These are phyloP conservation scores for Oreochromis aureus DNA, from an alignment of 2,113 vertebrate genomes.

Conservation along the genomic window DNA sequence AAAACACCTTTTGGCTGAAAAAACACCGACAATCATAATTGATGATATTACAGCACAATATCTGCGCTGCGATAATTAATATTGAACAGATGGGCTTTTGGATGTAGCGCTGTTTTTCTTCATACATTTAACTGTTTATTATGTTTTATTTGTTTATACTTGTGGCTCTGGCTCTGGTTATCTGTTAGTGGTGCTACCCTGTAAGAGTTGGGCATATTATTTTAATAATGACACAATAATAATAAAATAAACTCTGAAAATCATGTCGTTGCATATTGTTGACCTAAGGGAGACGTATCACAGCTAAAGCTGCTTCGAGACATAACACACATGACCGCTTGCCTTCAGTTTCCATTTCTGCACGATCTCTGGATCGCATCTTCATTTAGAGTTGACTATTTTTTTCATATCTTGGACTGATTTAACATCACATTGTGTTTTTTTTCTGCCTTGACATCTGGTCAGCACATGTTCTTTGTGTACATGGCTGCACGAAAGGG, in stretches of 20 bases:
- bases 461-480: constrained; percentile 21
- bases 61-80: background rate
- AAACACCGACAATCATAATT: background rate
- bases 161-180: background rate
- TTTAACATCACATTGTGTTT: background rate
- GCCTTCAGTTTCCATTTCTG: background rate
- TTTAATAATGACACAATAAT: background rate
- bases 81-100: background rate
- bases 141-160: background rate
- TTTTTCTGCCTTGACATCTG: constrained; percentile 16
- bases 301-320: background rate
- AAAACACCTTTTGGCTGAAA: background rate
- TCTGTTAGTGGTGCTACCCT: background rate
- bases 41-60: background rate
- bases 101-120: background rate
- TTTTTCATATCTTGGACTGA: background rate
- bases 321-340: background rate
- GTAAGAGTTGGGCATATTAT: background rate
- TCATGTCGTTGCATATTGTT: background rate
- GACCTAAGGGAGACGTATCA: background rate
- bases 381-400: background rate
- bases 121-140: background rate
- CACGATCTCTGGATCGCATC: background rate
- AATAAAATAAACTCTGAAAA: background rate
- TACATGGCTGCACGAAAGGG: background rate